Conservation (phyloP, 2,797 vertebrate species). For the Bucorvus abyssinicus region DNA sequence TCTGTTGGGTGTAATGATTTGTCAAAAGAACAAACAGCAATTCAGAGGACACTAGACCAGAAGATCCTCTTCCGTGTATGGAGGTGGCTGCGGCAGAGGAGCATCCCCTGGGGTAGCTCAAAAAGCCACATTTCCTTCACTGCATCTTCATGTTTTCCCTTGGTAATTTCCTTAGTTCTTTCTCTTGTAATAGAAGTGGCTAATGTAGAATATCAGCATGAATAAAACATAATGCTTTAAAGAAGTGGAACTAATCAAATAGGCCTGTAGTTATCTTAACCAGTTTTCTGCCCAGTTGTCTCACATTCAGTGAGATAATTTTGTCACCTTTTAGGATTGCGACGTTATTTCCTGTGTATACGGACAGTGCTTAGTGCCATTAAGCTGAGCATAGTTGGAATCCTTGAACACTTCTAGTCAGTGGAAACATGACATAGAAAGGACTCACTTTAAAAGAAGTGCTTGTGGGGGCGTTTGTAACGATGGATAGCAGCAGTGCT, state of each 20-base stretch:
- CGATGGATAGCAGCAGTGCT: not conserved
- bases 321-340: not conserved
- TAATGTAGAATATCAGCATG: not conserved
- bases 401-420: not conserved
- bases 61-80: not conserved
- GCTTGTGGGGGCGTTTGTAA: not conserved
- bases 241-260: not conserved
- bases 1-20: not conserved
- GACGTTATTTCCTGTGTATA: not conserved
- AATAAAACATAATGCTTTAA: not conserved
- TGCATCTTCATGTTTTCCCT: not conserved
- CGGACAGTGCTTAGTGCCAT: not conserved
- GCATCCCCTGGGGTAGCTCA: not conserved
- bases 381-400: not conserved
- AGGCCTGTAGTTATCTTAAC: not conserved
- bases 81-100: not conserved
- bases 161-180: not conserved
- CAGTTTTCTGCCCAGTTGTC: not conserved
- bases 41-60: not conserved
- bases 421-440: not conserved
- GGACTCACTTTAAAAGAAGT: not conserved
- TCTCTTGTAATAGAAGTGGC: not conserved
- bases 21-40: not conserved
- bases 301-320: not conserved
- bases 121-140: not conserved